Percentiles rank a stretch among this genome's conserved stretches.
These are phyloP conservation scores for Acanthacorydalis orientalis DNA, from an alignment of 2,888 invertebrate species.

Conservation along the genomic window DNA sequence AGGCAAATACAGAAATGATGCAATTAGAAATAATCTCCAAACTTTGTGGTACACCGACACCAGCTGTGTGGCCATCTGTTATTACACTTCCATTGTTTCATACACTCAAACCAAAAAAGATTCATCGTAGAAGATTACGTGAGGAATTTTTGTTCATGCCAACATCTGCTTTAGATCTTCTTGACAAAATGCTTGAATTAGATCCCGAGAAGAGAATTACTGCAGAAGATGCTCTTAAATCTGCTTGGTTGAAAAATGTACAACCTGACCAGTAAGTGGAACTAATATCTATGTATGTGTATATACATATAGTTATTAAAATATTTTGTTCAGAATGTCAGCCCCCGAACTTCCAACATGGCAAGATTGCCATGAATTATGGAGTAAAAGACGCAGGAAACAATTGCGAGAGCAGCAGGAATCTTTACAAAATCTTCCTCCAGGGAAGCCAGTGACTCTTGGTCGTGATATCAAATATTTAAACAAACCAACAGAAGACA, in stretches of 20 bases:
- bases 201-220: constrained; percentile 90
- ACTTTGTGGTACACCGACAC: constrained; percentile 89
- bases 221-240: constrained; percentile 84
- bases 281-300: constrained; percentile 6
- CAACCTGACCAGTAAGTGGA: constrained; percentile 71
- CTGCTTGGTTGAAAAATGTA: constrained; percentile 82
- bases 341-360: constrained; percentile 77
- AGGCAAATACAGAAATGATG: constrained; percentile 84
- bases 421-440: constrained; percentile 26
- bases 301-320: constrained; percentile 8
- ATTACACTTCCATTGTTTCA: constrained; percentile 85
- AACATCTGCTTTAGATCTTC: constrained; percentile 65
- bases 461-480: constrained; percentile 12
- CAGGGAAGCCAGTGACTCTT: constrained; percentile 22
- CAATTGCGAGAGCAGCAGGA: constrained; percentile 66
- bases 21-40: constrained; percentile 89
- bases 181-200: constrained; percentile 90
- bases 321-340: constrained; percentile 43
- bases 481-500: constrained; percentile 26
- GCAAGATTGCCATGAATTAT: constrained; percentile 98
- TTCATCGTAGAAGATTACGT: constrained; percentile 71
- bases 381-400: constrained; percentile 89
- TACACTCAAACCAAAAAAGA: constrained; percentile 78
- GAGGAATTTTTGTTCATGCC: constrained; percentile 94
- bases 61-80: constrained; percentile 93